Evolutionary conservation across 2,113 vertebrate genomes (phyloP), one percentile per base, ranked within the genome.

Genomic region (Hemicordylus capensis): DNA sequence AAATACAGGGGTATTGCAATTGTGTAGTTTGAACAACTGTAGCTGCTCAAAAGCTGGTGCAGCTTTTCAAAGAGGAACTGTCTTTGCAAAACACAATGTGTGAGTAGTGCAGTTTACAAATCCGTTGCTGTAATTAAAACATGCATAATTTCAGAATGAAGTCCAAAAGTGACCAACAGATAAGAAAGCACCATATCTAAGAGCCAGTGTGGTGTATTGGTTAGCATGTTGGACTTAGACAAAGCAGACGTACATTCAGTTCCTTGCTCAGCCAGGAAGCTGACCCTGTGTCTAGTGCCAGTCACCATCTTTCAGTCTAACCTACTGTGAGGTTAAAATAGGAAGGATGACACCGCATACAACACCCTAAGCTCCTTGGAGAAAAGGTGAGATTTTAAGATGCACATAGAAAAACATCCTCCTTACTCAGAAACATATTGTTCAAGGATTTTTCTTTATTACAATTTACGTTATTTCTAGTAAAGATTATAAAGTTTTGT

Each of bases 1-100:
- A 95, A 95, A 95, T 96, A 95, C 91, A 91, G 94, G 91, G 91
- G 90, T 90, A 94, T 93, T 94, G 92, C 89, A 91, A 92, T 85
- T 94, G 83, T 89, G 91, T 34, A 90, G 90, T 90, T 95, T 95
- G 94, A 92, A 88, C 90, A 89, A 92, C 88, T 95, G 91, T 88
- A n/a, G n/a, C n/a, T n/a, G n/a, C n/a, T n/a, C n/a, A n/a, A n/a
- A n/a, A n/a, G n/a, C n/a, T n/a, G n/a, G n/a, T n/a, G n/a, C n/a
- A 88, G 87, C 34, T 79, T 79, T 79, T 61, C 22, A 39, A 75
- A 75, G n/a, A n/a, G n/a, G n/a, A n/a, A n/a, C n/a, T n/a, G n/a
- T n/a, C n/a, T n/a, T n/a, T n/a, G n/a, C n/a, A n/a, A n/a, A n/a
- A n/a, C n/a, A n/a, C n/a, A n/a, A n/a, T n/a, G n/a, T n/a, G n/a